Evolutionary conservation across 2,113 vertebrate species (phyloP).

Genomic region (Vicugna pacos): DNA sequence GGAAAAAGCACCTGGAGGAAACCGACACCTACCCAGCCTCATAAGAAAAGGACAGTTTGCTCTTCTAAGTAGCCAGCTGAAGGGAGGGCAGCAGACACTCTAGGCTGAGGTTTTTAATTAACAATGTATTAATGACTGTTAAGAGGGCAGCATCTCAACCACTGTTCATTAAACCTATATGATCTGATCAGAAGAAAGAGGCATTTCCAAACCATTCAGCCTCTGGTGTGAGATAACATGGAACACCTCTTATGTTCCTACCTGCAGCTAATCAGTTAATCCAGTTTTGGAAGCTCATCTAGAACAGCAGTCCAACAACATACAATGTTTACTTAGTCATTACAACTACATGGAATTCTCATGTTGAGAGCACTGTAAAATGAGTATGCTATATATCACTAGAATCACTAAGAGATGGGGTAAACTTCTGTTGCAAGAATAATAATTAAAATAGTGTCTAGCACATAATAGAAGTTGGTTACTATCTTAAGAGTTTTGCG

Average conservation of each 20-base stretch:
- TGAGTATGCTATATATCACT: neutral
- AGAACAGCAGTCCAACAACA: neutral
- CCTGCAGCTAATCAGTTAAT: neutral
- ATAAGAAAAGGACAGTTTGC: neutral
- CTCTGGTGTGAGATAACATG: neutral
- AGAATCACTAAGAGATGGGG: neutral
- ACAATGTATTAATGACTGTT: neutral
- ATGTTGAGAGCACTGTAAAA: neutral
- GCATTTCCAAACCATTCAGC: neutral
- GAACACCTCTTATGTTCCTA: neutral
- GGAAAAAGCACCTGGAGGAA: neutral
- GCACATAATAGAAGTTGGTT: too few species aligned
- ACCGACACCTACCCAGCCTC: neutral
- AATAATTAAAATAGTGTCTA: neutral
- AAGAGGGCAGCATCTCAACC: constrained; percentile 22
- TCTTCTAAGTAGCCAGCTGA: neutral
- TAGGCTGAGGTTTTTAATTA: neutral
- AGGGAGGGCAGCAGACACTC: neutral
- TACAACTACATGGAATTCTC: neutral
- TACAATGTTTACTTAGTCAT: neutral
- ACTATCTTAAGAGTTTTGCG: neutral
- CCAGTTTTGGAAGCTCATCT: neutral
- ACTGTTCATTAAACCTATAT: neutral
- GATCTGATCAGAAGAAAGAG: neutral
- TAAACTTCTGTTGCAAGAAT: neutral